Percentiles rank a stretch among this genome's conserved stretches.
phyloP scores from a whole-genome alignment of 1,140 invertebrate genomes.

The Scaptomyza montana region DNA sequence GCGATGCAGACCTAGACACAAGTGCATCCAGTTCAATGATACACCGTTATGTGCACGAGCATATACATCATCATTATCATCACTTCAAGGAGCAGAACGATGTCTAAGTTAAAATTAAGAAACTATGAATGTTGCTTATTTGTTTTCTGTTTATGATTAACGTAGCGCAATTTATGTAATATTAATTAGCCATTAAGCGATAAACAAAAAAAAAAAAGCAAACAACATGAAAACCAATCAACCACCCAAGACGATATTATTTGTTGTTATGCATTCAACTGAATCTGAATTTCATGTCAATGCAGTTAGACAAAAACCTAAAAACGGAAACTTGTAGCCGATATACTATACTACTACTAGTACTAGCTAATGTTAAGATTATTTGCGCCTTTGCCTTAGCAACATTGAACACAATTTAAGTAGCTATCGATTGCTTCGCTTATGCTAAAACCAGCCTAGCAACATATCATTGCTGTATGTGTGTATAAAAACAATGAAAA shows the following conservation, averaged over 20 bases:
- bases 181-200: conserved; percentile 49
- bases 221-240: conserved; percentile 16
- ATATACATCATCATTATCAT: conserved; percentile 93
- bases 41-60: conserved; percentile 89
- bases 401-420: conserved; percentile 31
- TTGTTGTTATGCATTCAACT: conserved; percentile 16
- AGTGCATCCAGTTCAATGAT: conserved; percentile 81
- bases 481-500: conserved; percentile 39
- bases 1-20: conserved; percentile 84
- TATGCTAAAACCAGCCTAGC: conserved; percentile 35
- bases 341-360: too few relatives aligned
- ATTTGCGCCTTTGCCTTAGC: conserved; percentile 52
- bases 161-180: conserved; percentile 74
- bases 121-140: conserved; percentile 64
- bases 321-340: background rate
- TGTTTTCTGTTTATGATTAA: conserved; percentile 57
- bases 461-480: conserved; percentile 59
- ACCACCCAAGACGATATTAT: conserved; percentile 49
- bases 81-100: conserved; percentile 86
- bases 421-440: conserved; percentile 47
- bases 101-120: conserved; percentile 43
- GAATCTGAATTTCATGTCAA: conserved; percentile 14
- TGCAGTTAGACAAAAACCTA: background rate
- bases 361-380: conserved; percentile 32
- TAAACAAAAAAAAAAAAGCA: background rate